Conservation (phyloP, 1,140 invertebrate genomes). For the Camponotus floridanus region DNA sequence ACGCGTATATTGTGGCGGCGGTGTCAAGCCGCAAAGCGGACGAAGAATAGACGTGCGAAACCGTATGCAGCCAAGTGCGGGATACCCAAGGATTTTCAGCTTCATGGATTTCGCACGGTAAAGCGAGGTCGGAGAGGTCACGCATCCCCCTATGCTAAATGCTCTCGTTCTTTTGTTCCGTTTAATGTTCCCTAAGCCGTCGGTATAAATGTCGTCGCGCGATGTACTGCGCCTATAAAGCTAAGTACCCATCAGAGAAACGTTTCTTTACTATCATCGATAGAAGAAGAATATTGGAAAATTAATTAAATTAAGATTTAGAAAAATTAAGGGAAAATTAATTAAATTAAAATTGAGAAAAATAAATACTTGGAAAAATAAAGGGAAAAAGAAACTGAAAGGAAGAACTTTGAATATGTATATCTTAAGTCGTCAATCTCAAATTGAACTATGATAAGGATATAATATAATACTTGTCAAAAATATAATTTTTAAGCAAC, state of each 20-base stretch:
- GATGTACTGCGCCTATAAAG: background rate
- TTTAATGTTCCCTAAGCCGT: slow-evolving; percentile 9
- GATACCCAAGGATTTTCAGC: slow-evolving; percentile 58
- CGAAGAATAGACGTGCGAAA: slow-evolving; percentile 62
- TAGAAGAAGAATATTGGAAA: background rate
- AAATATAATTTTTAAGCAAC: no score
- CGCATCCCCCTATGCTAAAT: slow-evolving; percentile 46
- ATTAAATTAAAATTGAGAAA: no score
- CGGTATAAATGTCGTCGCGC: background rate
- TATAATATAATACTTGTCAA: no score
- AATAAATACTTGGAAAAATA: no score
- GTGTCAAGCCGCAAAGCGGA: slow-evolving; percentile 49
- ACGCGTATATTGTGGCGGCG: slow-evolving; percentile 50
- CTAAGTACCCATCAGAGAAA: background rate
- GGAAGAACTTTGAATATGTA: no score
- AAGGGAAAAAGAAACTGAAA: no score
- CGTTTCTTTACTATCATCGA: background rate
- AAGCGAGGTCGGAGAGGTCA: slow-evolving; percentile 38
- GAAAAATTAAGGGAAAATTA: no score
- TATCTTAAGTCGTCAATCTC: no score
- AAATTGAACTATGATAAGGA: no score
- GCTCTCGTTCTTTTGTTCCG: slow-evolving; percentile 45
- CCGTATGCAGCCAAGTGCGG: slow-evolving; percentile 32
- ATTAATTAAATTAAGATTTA: no score
- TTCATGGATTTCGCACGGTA: slow-evolving; percentile 44